phyloP scores from a whole-genome alignment of 1,140 invertebrate genomes.

The Bradysia coprophila region DNA sequence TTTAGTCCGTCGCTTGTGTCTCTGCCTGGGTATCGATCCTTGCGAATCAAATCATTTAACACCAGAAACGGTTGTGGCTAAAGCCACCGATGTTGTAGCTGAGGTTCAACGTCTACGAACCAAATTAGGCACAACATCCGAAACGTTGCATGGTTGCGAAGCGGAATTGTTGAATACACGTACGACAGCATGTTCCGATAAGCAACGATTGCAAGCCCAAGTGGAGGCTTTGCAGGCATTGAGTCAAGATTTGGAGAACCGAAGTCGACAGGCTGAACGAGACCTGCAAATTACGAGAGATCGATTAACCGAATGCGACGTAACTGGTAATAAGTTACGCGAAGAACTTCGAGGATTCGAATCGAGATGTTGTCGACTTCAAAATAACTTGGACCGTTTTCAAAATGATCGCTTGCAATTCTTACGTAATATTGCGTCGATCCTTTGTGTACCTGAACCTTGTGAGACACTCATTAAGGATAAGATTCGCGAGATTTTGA shows the following conservation, averaged over 20 bases:
- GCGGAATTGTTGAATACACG: conserved; percentile 18
- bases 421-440: conserved; percentile 13
- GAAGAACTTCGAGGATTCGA: conserved; percentile 22
- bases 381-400: conserved; percentile 17
- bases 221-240: conserved; percentile 17
- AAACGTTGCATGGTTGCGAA: conserved; percentile 19
- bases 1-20: conserved; percentile 42
- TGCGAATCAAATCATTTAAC: conserved; percentile 36
- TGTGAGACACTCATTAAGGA: conserved; percentile 57
- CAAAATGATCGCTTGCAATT: conserved; percentile 20
- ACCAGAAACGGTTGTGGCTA: conserved; percentile 44
- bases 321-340: conserved; percentile 19
- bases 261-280: conserved; percentile 18
- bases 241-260: conserved; percentile 18
- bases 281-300: conserved; percentile 19
- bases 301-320: conserved; percentile 19
- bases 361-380: conserved; percentile 20
- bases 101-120: conserved; percentile 34
- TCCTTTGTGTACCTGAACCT: conserved; percentile 31
- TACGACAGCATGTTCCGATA: conserved; percentile 18
- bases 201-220: conserved; percentile 15
- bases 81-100: conserved; percentile 51
- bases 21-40: conserved; percentile 43
- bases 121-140: conserved; percentile 23
- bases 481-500: conserved; percentile 48